A percentile compares a stretch with the other conserved stretches of the same genome.
These are phyloP conservation scores for Trichopoda pennipes DNA, from an alignment of 2,888 invertebrate genomes.

Conservation along the genomic window DNA sequence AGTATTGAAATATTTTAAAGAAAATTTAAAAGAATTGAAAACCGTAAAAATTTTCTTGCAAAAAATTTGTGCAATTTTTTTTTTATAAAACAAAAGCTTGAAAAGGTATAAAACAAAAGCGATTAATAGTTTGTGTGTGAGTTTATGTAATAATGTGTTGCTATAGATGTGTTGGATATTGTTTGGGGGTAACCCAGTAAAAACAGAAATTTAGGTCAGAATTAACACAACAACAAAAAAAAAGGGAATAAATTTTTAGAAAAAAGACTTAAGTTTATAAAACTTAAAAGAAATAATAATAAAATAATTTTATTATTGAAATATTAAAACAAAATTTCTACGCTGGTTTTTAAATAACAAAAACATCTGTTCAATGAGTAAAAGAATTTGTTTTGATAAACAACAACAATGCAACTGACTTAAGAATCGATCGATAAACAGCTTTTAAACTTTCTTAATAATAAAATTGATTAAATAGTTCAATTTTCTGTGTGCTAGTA, in stretches of 20 bases:
- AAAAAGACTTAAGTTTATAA: neutral
- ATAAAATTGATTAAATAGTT: no score
- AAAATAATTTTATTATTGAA: no score
- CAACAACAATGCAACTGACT: no score
- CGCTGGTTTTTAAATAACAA: neutral
- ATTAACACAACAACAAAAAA: slow-evolving; percentile 17
- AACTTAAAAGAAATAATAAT: neutral
- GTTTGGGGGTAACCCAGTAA: slow-evolving; percentile 61
- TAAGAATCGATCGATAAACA: no score
- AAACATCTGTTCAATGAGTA: no score
- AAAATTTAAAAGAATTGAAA: neutral
- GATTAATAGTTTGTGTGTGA: slow-evolving; percentile 20
- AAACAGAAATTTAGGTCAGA: slow-evolving; percentile 62
- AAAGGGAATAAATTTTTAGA: slow-evolving; percentile 1
- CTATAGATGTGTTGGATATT: slow-evolving; percentile 10
- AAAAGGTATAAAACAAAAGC: slow-evolving; percentile 2
- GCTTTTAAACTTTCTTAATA: no score
- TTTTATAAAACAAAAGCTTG: slow-evolving; percentile 47
- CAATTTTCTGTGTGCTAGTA: no score
- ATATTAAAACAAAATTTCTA: neutral
- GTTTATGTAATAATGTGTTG: slow-evolving; percentile 20
- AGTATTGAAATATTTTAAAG: neutral
- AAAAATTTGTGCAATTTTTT: slow-evolving; percentile 42
- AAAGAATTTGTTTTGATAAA: no score
- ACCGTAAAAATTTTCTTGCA: neutral